Base-by-base conservation (phyloP, 2,797 vertebrate species). In the Ficedula albicollis region DNA sequence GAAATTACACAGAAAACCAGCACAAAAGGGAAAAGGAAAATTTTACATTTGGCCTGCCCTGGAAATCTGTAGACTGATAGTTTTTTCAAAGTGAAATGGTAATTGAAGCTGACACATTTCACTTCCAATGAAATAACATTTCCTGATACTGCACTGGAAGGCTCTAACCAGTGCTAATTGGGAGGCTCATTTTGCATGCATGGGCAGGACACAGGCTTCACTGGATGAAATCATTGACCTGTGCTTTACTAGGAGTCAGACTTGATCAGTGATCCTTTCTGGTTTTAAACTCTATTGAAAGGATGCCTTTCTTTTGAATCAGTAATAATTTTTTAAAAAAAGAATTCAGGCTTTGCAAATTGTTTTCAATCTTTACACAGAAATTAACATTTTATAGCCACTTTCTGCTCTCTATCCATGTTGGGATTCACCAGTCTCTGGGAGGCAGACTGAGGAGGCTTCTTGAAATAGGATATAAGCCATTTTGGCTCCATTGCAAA, bases 91-190 rank as follows among this genome's bases (percentile, higher is more conserved):
- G 79, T 11, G 15, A 60, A 89, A 87, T 36, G 55, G 41, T 88
- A 77, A 93, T 93, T 60, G 74, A 34, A 95, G 43, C 86, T 85
- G 96, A 94, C 92, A 92, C 92, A 87, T 92, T 96, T 96, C 91
- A 87, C 70, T 96, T 94, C 90, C 88, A 93, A 90, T 95, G 86
- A 95, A 90, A 79, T 11, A 62, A 49, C n/a, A 46, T 79, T 82
- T 94, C 72, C 70, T 93, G 68, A 93, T 92, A 29, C 49, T 67
- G 70, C 38, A 56, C 87, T 81, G 82, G 83, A 81, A 96, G 55
- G 46, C 74, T 78, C 51, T 81, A 89, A 73, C 46, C 78, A 75
- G 72, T 74, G 19, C 81, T 94, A 90, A 95, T 64, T 93, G 81
- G 77, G 70, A 89, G 49, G 44, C 78, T 87, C 39, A 44, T 75